Evolutionary conservation across 92 coral and sea anemone genomes (phyloP), one percentile per base, ranked within the genome.

Genomic region (Palythoa grandis): DNA sequence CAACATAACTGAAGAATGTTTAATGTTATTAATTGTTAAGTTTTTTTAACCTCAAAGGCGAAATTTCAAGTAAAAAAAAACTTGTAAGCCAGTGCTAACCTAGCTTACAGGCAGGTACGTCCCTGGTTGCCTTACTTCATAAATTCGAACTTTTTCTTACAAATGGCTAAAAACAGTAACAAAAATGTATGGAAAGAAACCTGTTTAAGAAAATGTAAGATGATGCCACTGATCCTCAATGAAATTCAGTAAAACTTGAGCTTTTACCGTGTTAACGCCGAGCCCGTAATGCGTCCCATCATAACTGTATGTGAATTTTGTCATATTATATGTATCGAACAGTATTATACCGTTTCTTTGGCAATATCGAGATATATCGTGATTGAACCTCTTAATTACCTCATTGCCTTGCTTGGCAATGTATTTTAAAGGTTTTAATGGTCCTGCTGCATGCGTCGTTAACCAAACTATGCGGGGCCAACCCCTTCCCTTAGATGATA

Each of bases 221-320:
- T 38, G 43, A 16, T 48, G 54, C 71, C 86, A 91, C 19, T 58
- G 83, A 52, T 87, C 95, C 57, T 89, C 91, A 47, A 92, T 70
- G 83, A 88, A 87, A 74, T 94, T 94, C 14, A 94, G 77, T 54
- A 94, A 88, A 50, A 94, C 82, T 76, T 94, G 95, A 39, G 93
- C 91, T 82, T 94, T 94, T 87, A 90, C 88, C 83, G 82, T 87
- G 78, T 94, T 94, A 3, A 94, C 98, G 3, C 98, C 98, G 53
- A 92, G 87, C 22, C 98, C 98, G 23, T 90, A 94, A 61, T 94
- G 98, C 2, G 98, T 94, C 4, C 98, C 98, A 76, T 94, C 98
- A 70, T 88, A 94, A 67, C 98, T 94, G 76, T 94, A 91, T 8
- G 91, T 95, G 16, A 91, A 91, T 23, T 3, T 54, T 14, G 98